Conservation (phyloP, 2,888 invertebrate species). For the Drosophila kuntzei region DNA sequence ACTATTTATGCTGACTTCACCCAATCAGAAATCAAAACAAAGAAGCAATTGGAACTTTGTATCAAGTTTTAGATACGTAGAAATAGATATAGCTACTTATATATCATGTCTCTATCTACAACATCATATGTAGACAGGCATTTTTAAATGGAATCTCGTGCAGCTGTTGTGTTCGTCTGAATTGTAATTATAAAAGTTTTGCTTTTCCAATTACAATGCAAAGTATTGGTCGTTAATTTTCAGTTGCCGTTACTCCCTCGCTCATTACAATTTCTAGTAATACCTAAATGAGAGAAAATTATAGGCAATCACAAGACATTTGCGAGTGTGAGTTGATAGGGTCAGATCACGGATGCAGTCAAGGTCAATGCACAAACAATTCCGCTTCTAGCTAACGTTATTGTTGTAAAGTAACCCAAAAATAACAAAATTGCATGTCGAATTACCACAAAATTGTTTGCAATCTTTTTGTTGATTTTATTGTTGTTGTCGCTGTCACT, state of each 20-base stretch:
- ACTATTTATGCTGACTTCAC: constrained; percentile 7
- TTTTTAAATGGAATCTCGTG: constrained; percentile 20
- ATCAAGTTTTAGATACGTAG: background rate
- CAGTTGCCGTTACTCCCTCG: constrained; percentile 34
- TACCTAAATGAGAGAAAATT: constrained; percentile 34
- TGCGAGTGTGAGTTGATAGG: constrained; percentile 1
- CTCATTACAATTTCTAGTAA: constrained; percentile 28
- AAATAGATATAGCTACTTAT: background rate
- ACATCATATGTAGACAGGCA: background rate
- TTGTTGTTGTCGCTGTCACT: background rate
- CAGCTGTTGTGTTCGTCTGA: constrained; percentile 25
- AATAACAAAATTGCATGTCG: constrained; percentile 29
- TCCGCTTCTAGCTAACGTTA: background rate
- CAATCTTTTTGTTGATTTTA: constrained; percentile 40
- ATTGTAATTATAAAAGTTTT: constrained; percentile 12
- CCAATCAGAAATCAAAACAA: background rate
- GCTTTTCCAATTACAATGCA: constrained; percentile 7
- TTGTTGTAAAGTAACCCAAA: constrained; percentile 8
- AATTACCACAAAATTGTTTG: constrained; percentile 37
- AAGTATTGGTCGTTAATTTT: constrained; percentile 19
- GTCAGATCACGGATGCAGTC: constrained; percentile 5
- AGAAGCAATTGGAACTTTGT: constrained; percentile 8
- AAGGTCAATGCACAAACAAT: constrained; percentile 7
- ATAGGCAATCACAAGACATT: constrained; percentile 29
- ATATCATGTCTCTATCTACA: constrained; percentile 1